A percentile compares a stretch with the other conserved stretches of the same genome.
Conservation (phyloP, 2,888 invertebrate genomes). For the Cerastoderma edule region DNA sequence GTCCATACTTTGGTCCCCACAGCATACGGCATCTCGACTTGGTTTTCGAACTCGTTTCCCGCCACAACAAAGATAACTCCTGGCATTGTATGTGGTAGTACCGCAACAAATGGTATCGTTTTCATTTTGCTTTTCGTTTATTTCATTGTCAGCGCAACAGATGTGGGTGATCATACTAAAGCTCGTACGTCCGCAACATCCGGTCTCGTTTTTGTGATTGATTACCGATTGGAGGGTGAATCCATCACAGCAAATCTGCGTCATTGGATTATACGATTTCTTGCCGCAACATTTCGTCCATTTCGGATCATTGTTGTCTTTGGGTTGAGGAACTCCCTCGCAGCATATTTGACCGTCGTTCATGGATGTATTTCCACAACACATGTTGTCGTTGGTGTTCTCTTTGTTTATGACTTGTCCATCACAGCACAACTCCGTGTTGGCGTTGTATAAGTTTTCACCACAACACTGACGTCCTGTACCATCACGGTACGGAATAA, state of each 20-base stretch:
- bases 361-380: slow-evolving; percentile 22
- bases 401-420: slow-evolving; percentile 20
- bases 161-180: slow-evolving; percentile 44
- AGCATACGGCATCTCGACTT: not conserved
- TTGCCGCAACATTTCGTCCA: slow-evolving; percentile 42
- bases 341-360: slow-evolving; percentile 41
- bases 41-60: not conserved
- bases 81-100: not conserved
- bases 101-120: slow-evolving; percentile 11
- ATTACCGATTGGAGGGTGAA: slow-evolving; percentile 3
- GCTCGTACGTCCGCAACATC: slow-evolving; percentile 39
- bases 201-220: not conserved
- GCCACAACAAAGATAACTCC: slow-evolving; percentile 4
- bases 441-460: slow-evolving; percentile 31
- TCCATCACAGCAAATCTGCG: slow-evolving; percentile 50
- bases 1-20: slow-evolving; percentile 3
- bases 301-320: slow-evolving; percentile 24
- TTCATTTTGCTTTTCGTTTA: slow-evolving; percentile 2
- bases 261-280: slow-evolving; percentile 33
- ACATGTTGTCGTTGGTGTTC: slow-evolving; percentile 9
- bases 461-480: slow-evolving; percentile 39
- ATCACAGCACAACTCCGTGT: slow-evolving; percentile 32
- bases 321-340: slow-evolving; percentile 40
- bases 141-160: slow-evolving; percentile 37
- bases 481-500: slow-evolving; percentile 19